Evolutionary conservation across 2,888 invertebrate genomes (phyloP), one percentile per base, ranked within the genome.

Genomic region (Phyllotreta striolata): DNA sequence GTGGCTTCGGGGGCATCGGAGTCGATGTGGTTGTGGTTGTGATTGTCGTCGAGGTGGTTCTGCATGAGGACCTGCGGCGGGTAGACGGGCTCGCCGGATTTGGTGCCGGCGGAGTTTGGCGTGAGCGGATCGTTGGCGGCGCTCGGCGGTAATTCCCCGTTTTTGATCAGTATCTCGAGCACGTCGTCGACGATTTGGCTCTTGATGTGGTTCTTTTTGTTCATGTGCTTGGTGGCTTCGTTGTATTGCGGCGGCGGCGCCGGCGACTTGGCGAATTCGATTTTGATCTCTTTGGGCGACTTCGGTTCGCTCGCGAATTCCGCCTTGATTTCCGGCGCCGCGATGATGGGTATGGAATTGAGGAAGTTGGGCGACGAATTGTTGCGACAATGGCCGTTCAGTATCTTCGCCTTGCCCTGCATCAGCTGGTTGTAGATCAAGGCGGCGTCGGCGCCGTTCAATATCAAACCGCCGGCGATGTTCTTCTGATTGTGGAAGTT

Each of bases 181-280:
- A 97, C 95, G 80, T 97, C 96, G 77, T 95, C 94, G 75, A 95
- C 91, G 59, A 91, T 91, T 79, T 93, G 91, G 75, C 92, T 92
- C 78, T 90, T 89, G 35, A 86, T 78, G 77, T 75, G 78, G 62
- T 73, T 80, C 67, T 81, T 81, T 62, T 80, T 80, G 44, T 77
- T 79, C 55, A 76, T 76, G 54, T 64, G 89, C 87, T 80, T 91
- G 86, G 77, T 90, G 85, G 90, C 91, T 78, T 91, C 91, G 72
- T 90, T 89, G 76, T 91, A 91, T 62, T 89, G 85, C 3, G 89
- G 72, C 12, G 73, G 72, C 4, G 89, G 71, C 6, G 73, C 70
- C 10, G 70, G 89, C 74, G 86, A 85, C 40, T 81, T 80, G 1
- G 74, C 64, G n/a, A 71, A 72, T 46, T 76, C 76, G 13, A 75